Percentiles rank a stretch among this genome's conserved stretches.
phyloP scores from a whole-genome alignment of 2,113 vertebrate species.

The Cryptotis parvus region DNA sequence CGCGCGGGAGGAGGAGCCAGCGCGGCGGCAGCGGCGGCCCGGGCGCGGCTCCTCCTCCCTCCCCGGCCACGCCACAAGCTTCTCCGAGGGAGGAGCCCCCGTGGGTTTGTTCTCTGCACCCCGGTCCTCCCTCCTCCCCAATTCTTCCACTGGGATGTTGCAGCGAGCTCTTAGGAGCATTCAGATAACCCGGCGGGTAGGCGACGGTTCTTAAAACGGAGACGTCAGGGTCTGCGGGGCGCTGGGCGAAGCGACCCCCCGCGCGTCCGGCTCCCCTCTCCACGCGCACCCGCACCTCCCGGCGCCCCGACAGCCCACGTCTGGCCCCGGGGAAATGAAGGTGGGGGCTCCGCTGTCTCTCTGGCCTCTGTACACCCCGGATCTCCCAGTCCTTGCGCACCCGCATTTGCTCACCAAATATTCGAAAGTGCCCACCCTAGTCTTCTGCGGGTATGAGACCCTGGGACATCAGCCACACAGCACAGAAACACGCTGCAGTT shows the following conservation, averaged over 20 bases:
- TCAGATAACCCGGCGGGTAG: background rate
- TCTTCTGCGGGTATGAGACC: background rate
- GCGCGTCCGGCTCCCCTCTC: too few species aligned
- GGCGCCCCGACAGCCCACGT: background rate
- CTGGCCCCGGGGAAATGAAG: background rate
- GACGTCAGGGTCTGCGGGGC: background rate
- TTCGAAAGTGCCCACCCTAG: background rate
- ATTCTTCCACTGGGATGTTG: background rate
- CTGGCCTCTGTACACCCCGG: background rate
- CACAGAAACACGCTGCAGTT: background rate
- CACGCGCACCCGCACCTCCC: background rate
- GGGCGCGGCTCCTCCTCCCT: constrained; percentile 70
- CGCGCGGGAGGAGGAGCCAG: constrained; percentile 73
- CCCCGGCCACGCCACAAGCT: background rate
- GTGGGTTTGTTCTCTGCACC: background rate
- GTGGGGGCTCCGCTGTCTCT: background rate
- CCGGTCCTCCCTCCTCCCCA: background rate
- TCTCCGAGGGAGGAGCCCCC: background rate
- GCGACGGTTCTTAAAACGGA: constrained; percentile 31
- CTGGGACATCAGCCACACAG: background rate
- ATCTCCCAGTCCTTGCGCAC: background rate
- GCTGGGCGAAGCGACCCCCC: too few species aligned
- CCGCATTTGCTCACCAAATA: background rate
- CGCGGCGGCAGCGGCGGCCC: constrained; percentile 46
- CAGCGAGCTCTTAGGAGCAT: background rate